These are phyloP conservation scores for Euphonia xanthogaster DNA, from an alignment of 2,797 vertebrate species.

Conservation along the genomic window DNA sequence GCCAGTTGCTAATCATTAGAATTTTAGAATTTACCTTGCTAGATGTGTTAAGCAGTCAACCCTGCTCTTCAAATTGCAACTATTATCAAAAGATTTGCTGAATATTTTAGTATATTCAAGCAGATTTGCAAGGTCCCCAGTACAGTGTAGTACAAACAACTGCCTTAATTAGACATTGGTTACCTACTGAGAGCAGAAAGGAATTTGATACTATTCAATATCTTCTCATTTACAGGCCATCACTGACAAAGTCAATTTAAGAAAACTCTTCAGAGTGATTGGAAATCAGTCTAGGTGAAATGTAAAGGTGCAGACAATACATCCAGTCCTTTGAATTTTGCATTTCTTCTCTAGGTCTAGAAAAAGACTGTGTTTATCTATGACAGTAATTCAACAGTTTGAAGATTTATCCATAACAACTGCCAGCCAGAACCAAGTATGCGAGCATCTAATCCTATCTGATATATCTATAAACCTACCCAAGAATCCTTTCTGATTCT, in stretches of 20 bases:
- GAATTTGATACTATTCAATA: background rate
- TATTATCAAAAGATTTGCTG: background rate
- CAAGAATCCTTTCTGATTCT: background rate
- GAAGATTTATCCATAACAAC: background rate
- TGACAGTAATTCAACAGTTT: background rate
- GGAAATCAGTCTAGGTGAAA: background rate
- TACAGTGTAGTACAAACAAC: background rate
- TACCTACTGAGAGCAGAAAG: background rate
- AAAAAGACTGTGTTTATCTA: background rate
- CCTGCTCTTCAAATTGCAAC: background rate
- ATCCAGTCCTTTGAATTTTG: background rate
- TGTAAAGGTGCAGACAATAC: background rate
- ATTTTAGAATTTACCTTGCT: background rate
- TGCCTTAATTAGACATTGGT: background rate
- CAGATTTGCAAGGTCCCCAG: background rate
- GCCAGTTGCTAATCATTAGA: background rate
- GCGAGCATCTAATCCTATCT: background rate
- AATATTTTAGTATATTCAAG: background rate
- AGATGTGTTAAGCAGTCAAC: background rate
- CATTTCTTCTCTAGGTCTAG: background rate
- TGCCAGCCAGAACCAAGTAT: background rate
- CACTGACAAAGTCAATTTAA: background rate
- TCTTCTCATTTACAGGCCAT: background rate
- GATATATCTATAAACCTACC: background rate
- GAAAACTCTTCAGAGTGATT: background rate